A percentile compares a stretch with the other conserved stretches of the same genome.
Evolutionary conservation across 2,888 invertebrate species (phyloP).

Genomic region (Ophioninae sp.): DNA sequence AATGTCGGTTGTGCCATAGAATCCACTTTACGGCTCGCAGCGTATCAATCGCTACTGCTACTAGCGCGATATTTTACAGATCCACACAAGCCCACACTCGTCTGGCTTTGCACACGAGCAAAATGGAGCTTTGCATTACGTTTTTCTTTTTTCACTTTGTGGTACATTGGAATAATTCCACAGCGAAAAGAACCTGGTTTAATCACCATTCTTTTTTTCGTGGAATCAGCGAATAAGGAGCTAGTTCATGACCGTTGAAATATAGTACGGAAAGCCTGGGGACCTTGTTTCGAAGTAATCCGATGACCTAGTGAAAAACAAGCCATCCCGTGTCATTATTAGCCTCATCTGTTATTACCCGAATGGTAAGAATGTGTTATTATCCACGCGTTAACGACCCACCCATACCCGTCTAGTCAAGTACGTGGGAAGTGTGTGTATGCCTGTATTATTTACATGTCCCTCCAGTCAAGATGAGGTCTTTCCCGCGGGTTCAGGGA

Average conservation of each 20-base stretch:
- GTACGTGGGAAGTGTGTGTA: background rate
- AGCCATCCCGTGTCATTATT: conserved; percentile 37
- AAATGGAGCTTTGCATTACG: background rate
- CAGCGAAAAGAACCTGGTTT: background rate
- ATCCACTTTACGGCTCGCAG: no score
- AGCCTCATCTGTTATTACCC: conserved; percentile 28
- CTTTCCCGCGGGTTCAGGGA: conserved; percentile 52
- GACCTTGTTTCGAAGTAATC: conserved; percentile 2
- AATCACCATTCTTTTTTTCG: background rate
- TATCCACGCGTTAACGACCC: conserved; percentile 47
- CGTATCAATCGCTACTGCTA: no score
- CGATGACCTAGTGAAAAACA: conserved; percentile 43
- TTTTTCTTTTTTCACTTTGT: background rate
- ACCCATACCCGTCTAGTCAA: background rate
- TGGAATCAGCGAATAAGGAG: background rate
- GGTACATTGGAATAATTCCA: background rate
- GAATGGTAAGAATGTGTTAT: conserved; percentile 28
- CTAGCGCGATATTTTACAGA: no score
- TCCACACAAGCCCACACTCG: no score
- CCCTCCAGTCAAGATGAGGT: conserved; percentile 7
- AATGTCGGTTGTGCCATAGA: no score
- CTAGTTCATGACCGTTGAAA: background rate
- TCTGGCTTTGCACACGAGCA: no score
- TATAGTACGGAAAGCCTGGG: background rate
- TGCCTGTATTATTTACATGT: conserved; percentile 11